Evolutionary conservation across 2,113 vertebrate genomes (phyloP), one percentile per base, ranked within the genome.

Genomic region (Illadopsis cleaveri): DNA sequence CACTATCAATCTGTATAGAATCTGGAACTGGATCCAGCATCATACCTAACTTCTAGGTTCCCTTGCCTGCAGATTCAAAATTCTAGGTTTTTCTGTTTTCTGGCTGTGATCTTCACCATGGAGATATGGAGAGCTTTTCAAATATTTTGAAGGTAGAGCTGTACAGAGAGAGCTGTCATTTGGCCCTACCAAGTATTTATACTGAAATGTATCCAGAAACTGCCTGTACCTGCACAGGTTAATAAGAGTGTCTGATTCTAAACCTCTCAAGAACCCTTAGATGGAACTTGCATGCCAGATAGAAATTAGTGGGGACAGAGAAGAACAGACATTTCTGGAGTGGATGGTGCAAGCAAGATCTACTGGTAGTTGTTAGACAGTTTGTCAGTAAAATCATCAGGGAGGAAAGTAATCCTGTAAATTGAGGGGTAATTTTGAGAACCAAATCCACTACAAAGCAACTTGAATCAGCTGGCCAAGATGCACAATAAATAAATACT

Each of bases 161-260:
- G 25, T 38, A 18, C 47, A 62, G n/a, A 33, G 23, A 75, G 12
- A 71, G 13, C 24, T 68, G 17, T 28, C 47, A 53, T 57, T 15
- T 51, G n/a, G 15, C 27, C 23, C 40, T 56, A 14, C 12, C 30
- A 69, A 60, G 12, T 64, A 23, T 64, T 82, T 38, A 60, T 31
- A 58, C 35, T 37, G 10, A 69, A 33, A 2, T 27, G 27, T n/a
- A 24, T 24, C 40, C 45, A 89, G 45, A 82, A 95, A 64, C 28
- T 58, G 10, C 28, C 5, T 33, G 5, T 62, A 33, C 0, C 0
- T 33, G 38, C 12, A 25, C 14, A 70, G 28, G 2, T 38, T 70
- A 75, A 40, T 51, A 70, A 45, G 8, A 86, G 9, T 9, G 37
- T 35, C 28, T 11, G 27, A 70, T 12, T 27, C 25, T 22, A 70